Base-by-base conservation (phyloP, 2,888 invertebrate species). In the Apotomis betuletana region DNA sequence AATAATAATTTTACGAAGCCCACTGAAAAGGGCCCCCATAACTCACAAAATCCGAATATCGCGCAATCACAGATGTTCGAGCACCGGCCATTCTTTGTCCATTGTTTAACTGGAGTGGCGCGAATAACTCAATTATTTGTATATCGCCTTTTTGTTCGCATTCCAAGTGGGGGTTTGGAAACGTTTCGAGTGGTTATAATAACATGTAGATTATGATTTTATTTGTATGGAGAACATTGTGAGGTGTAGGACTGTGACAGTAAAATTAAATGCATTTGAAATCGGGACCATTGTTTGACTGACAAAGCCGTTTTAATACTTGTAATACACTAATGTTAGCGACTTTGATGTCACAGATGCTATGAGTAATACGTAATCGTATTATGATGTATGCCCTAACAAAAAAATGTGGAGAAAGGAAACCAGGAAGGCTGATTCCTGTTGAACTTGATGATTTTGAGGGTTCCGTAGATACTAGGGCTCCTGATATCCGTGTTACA, bases 41-140 rank as follows among this genome's bases (percentile, higher is more conserved):
- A 62, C 69, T 61, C 38, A 10, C 27, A 15, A 57, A 44, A 55
- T 72, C 74, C 61, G n/a, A 64, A 12, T 27, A 61, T 69, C 62
- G 5, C 44, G 74, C 75, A 76, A 79, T 80, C 79, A 81, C 90
- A 90, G 90, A 90, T 90, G 90, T 84, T 84, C 83, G 82, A 90
- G 90, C 85, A 84, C 58, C 63, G 63, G 86, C 86, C 85, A 87
- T 65, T 69, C 67, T 63, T 46, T 80, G 79, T 76, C 83, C 80
- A 85, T 90, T 90, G 90, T 90, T 88, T 87, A 86, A 76, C 81
- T 84, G 86, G 86, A 90, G 90, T 89, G 86, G 86, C 74, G 87
- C 87, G 85, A 84, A 83, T 85, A 86, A 87, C 80, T 84, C 84
- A 81, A 86, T 89, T 87, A 88, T 88, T 85, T 85, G 84, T 84